Conservation (phyloP, 2,113 vertebrate genomes). For the Beaufortia kweichowensis region DNA sequence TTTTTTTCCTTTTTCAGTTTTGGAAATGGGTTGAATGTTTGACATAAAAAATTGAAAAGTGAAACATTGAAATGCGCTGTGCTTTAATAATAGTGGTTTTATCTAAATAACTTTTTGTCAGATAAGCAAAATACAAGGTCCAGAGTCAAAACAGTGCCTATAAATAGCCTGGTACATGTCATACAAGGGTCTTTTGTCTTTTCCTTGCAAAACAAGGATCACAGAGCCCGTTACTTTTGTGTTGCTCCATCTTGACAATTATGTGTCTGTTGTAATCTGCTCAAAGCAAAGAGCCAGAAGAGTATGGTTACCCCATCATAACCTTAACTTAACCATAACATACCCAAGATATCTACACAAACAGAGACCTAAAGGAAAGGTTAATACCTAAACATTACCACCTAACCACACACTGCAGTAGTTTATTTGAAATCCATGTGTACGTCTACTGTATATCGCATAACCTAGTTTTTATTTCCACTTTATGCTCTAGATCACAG, state of each 20-base stretch:
- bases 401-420: too few species aligned
- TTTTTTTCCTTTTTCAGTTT: too few species aligned
- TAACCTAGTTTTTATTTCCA: background rate
- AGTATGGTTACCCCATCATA: slow-evolving; percentile 9
- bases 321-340: background rate
- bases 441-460: background rate
- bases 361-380: too few species aligned
- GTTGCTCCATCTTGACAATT: background rate
- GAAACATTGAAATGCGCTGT: too few species aligned
- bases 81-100: too few species aligned
- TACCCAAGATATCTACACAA: too few species aligned
- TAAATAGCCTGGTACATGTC: slow-evolving; percentile 22
- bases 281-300: background rate
- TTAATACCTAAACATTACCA: too few species aligned
- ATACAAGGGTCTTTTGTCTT: slow-evolving; percentile 35
- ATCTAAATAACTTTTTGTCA: slow-evolving; percentile 3
- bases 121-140: slow-evolving; percentile 1
- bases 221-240: slow-evolving; percentile 6
- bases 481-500: slow-evolving; percentile 4
- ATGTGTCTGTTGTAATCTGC: slow-evolving; percentile 5
- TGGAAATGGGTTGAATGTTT: too few species aligned
- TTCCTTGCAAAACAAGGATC: slow-evolving; percentile 25
- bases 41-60: too few species aligned
- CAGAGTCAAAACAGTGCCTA: slow-evolving; percentile 2
- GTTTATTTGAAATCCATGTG: too few species aligned